Percentiles rank a stretch among this genome's conserved stretches.
Conservation (phyloP, 2,797 vertebrate species). For the Allochrocebus solatus region DNA sequence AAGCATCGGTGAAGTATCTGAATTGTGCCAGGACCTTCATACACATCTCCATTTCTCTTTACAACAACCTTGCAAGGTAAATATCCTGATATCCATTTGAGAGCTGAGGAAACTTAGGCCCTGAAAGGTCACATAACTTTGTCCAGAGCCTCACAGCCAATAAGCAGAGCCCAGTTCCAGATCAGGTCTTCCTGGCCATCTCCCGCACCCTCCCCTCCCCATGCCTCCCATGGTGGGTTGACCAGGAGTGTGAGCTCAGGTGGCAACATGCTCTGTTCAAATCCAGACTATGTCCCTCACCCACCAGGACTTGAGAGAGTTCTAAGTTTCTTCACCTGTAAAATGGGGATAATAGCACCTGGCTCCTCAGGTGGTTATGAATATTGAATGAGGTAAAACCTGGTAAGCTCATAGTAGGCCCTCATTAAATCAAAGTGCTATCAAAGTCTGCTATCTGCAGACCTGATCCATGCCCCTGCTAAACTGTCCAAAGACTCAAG, state of each 20-base stretch:
- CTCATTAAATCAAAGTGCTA: background rate
- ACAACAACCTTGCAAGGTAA: background rate
- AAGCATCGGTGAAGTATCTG: background rate
- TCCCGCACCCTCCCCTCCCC: background rate
- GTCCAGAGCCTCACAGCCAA: background rate
- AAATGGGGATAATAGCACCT: accelerated
- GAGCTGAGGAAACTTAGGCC: background rate
- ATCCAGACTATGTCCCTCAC: background rate
- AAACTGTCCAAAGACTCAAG: background rate
- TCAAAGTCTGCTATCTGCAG: background rate
- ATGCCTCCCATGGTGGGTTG: accelerated
- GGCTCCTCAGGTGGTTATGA: too few relatives aligned
- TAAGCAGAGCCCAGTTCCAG: accelerated
- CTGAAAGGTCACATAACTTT: background rate
- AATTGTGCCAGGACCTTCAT: accelerated
- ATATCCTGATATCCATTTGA: too few relatives aligned
- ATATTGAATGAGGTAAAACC: background rate
- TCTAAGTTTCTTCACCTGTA: background rate
- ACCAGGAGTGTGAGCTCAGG: background rate
- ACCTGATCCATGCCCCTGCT: accelerated
- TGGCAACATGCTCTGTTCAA: too few relatives aligned
- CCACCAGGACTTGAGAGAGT: accelerated
- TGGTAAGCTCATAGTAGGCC: accelerated
- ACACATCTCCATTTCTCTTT: background rate
- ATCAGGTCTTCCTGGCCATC: background rate